Evolutionary conservation across 1,140 invertebrate genomes (phyloP).

Genomic region (Tyrophagus putrescentiae): DNA sequence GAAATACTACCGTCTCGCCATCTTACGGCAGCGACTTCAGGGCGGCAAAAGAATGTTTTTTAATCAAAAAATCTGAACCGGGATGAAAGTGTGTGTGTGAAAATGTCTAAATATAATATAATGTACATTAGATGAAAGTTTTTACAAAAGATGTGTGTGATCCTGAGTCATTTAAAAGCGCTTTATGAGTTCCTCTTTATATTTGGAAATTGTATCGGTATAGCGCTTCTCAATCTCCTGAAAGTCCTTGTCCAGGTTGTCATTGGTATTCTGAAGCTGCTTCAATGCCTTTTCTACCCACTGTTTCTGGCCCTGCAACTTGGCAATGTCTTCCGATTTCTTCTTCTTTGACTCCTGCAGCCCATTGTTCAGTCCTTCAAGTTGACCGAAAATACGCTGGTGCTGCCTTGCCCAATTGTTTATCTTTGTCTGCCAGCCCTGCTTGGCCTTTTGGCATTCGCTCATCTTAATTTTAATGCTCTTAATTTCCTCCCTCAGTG

Average conservation of each 20-base stretch:
- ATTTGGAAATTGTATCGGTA: neutral
- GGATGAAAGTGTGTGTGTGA: no score
- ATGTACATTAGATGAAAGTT: neutral
- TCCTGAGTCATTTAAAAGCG: no score
- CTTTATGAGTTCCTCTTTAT: neutral
- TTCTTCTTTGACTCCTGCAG: neutral
- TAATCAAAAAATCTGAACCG: no score
- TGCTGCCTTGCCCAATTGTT: neutral
- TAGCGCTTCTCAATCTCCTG: neutral
- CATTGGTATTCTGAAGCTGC: neutral
- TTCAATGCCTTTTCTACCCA: neutral
- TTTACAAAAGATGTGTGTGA: no score
- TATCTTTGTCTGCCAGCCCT: neutral
- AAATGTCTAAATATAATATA: neutral
- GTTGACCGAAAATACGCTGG: neutral
- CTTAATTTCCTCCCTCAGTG: neutral
- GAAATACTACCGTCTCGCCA: no score
- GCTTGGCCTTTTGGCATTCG: neutral
- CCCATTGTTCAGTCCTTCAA: neutral
- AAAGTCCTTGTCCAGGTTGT: neutral
- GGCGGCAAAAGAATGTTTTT: no score
- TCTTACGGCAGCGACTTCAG: no score
- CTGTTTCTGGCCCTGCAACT: no score
- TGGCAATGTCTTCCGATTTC: no score
- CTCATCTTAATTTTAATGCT: neutral